Percentiles rank a stretch among this genome's conserved stretches.
Conservation (phyloP, 1,140 invertebrate species). For the Aphaenogaster rudis region DNA sequence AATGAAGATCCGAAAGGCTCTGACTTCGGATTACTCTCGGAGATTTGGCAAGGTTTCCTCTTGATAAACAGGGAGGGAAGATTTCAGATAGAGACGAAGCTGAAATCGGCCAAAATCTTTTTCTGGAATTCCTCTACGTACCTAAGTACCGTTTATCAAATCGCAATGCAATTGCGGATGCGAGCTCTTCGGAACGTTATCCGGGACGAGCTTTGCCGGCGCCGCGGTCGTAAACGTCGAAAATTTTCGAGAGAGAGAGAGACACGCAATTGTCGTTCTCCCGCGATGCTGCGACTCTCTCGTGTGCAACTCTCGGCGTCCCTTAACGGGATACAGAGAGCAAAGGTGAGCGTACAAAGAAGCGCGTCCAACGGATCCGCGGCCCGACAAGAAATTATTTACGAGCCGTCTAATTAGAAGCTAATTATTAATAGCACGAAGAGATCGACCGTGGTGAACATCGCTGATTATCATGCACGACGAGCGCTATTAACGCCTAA, state of each 20-base stretch:
- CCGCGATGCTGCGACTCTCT: constrained; percentile 36
- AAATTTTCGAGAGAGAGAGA: constrained; percentile 36
- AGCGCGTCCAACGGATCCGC: constrained; percentile 45
- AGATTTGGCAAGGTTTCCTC: not conserved
- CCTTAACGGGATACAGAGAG: constrained; percentile 44
- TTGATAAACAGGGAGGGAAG: too few relatives aligned
- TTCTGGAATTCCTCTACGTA: not conserved
- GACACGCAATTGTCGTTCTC: constrained; percentile 30
- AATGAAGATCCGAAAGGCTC: not conserved
- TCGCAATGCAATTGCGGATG: not conserved
- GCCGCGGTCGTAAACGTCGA: constrained; percentile 6
- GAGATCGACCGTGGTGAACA: constrained; percentile 5
- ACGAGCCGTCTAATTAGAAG: constrained; percentile 51
- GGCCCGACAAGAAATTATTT: constrained; percentile 60
- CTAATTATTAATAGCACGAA: constrained; percentile 64
- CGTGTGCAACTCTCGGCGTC: constrained; percentile 18
- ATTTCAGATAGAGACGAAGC: too few relatives aligned
- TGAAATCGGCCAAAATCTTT: not conserved
- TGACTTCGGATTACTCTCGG: not conserved
- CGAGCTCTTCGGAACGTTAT: not conserved
- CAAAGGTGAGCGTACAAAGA: constrained; percentile 61
- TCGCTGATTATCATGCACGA: constrained; percentile 46
- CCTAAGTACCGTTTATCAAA: not conserved
- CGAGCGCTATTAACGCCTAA: constrained; percentile 38
- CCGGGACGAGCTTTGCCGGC: not conserved